Base-by-base conservation (phyloP, 2,113 vertebrate species). In the Elachura formosa region DNA sequence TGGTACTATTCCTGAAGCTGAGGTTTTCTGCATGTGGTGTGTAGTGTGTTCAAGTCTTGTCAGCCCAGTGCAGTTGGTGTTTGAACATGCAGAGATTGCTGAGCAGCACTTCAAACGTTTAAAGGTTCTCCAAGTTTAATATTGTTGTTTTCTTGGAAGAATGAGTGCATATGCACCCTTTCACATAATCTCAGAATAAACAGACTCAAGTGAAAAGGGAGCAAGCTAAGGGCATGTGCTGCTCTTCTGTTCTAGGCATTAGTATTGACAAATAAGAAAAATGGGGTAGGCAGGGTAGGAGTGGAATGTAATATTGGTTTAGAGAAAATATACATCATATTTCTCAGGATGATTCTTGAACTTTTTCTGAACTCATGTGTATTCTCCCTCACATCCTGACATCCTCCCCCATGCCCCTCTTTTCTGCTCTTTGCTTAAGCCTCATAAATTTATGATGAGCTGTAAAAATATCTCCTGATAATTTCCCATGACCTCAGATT, bases 401-500 rank as follows among this genome's bases (percentile, higher is more conserved):
- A 62, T 66, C 52, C 2, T 12, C 19, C 20, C 13, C 29, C 28
- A 34, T 2, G 6, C 3, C 13, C 6, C 33, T 40, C 45, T 69
- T 58, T 52, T 81, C 45, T 68, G 34, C 43, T 87, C 40, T 66
- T 89, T 72, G 24, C 55, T 82, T 74, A 24, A 69, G 62, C 40
- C 25, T 63, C 25, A 7, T 58, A 41, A 92, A 6, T 84, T 92
- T 88, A 38, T 87, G 40, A 10, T 91, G 77, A 79, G 6, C 29
- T 86, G 51, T 84, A 82, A 89, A 92, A 93, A 59, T 74, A 78
- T 55, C 56, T 80, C 48, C 18, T 54, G n/a, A 52, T 88, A 24
- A 87, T 92, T 96, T 96, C 87, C 82, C 45, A 74, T 78, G 69
- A 84, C 75, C 64, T 95, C 49, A 67, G 80, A 55, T 68, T 90